A percentile compares a stretch with the other conserved stretches of the same genome.
These are phyloP conservation scores for Diaphora mendica DNA, from an alignment of 2,888 invertebrate species.

Conservation along the genomic window DNA sequence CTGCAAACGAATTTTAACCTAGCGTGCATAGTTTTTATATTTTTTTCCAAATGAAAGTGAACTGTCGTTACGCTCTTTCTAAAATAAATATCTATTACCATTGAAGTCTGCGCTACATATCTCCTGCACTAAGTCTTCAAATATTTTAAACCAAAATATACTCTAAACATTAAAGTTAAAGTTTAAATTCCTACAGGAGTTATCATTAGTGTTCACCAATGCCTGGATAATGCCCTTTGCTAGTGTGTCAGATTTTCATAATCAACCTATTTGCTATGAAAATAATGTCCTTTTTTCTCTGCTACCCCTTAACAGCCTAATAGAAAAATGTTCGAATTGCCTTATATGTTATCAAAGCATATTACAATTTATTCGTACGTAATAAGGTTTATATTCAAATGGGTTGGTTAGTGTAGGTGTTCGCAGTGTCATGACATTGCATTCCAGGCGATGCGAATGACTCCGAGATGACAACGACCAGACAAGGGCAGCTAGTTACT, in stretches of 20 bases:
- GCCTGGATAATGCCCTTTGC: conserved; percentile 76
- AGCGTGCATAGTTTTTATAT: conserved; percentile 15
- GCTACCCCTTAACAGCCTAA: conserved; percentile 15
- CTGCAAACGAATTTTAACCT: conserved; percentile 54
- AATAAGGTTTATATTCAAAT: conserved; percentile 45
- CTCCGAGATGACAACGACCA: conserved; percentile 82
- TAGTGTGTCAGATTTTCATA: conserved; percentile 60
- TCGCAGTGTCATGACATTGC: conserved; percentile 79
- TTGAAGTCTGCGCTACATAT: conserved; percentile 63
- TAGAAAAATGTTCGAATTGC: conserved; percentile 45
- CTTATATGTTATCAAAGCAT: conserved; percentile 5
- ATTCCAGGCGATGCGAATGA: conserved; percentile 83
- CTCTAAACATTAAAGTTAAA: conserved; percentile 44
- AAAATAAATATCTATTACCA: conserved; percentile 64
- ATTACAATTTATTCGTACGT: conserved; percentile 19
- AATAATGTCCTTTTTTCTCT: conserved; percentile 70
- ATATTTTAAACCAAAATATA: conserved; percentile 43
- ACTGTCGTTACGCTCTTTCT: conserved; percentile 59
- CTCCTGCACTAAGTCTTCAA: conserved; percentile 58
- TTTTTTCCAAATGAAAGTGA: conserved; percentile 44
- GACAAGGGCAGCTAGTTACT: conserved; percentile 80
- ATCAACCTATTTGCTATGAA: conserved; percentile 65
- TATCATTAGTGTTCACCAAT: conserved; percentile 58
- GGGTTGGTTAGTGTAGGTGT: conserved; percentile 30
- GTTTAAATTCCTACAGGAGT: conserved; percentile 56